Evolutionary conservation across 1,140 invertebrate genomes (phyloP).

Genomic region (Rhopalosiphum maidis): DNA sequence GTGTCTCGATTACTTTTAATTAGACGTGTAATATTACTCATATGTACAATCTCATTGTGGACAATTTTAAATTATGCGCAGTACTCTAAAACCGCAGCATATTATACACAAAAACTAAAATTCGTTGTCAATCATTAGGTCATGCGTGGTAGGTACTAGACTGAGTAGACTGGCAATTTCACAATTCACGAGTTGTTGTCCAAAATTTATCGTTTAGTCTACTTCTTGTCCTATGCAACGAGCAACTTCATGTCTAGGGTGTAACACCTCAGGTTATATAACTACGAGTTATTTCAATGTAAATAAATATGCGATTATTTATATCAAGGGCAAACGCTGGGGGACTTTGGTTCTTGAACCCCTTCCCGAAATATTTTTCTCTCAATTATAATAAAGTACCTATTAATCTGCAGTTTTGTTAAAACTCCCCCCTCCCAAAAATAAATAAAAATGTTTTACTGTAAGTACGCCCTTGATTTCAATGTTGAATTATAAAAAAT

Average conservation of each 20-base stretch:
- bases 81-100: not conserved
- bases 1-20: not conserved
- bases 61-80: not conserved
- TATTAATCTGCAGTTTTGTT: not conserved
- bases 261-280: not conserved
- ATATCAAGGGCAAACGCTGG: not conserved
- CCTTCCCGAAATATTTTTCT: not conserved
- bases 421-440: not conserved
- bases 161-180: not conserved
- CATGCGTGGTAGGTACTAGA: not conserved
- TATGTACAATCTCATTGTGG: not conserved
- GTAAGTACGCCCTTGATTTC: not conserved
- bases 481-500: not conserved
- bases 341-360: not conserved
- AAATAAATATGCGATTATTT: not conserved
- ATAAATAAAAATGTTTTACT: not conserved
- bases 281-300: not conserved
- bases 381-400: not conserved
- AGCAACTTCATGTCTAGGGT: not conserved
- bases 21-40: not conserved
- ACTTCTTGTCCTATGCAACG: not conserved
- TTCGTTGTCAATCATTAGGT: not conserved
- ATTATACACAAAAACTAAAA: not conserved
- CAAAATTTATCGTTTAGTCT: not conserved
- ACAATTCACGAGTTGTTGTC: not conserved